Evolutionary conservation across 2,888 invertebrate species (phyloP), one percentile per base, ranked within the genome.

Genomic region (Epirrhoe alternata): DNA sequence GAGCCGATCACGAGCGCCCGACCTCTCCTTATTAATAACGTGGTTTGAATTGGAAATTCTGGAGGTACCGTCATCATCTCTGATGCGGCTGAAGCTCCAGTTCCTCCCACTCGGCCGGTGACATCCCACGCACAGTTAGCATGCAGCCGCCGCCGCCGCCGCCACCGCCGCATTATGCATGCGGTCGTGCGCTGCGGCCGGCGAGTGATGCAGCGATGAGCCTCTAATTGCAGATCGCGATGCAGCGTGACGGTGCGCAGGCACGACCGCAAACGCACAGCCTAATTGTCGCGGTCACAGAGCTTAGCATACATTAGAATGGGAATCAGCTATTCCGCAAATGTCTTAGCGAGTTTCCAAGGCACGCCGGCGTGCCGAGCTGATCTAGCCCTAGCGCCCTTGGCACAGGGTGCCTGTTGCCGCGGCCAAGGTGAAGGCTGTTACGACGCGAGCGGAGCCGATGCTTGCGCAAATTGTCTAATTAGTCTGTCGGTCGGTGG

Each of bases 271-370:
- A 78, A 79, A 78, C 75, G 76, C 82, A 81, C 86, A 79, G 82
- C 84, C 88, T 90, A 90, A 90, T 90, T 86, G 87, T 82, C 78
- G 89, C 86, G 90, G 90, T 87, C 84, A 78, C 85, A 74, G 77
- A 81, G 82, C 79, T 92, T 90, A 86, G 81, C 92, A 92, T 92
- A 89, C 86, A 91, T 92, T 91, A 89, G 86, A 87, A 91, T 89
- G 86, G 79, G 75, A 86, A 90, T 89, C 84, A 86, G 82, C 84
- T 76, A 84, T 83, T 83, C 85, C 75, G 75, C 74, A 77, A 78
- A 80, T 79, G 90, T 90, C 91, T 91, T 86, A 80, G 80, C 76
- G 71, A 74, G 71, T 76, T 69, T 78, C 75, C 74, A 79, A 86
- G 85, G 82, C 81, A 72, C 47, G 55, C 31, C 17, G 30, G 7